phyloP scores from a whole-genome alignment of 2,888 invertebrate species.

The Thelaira solivaga region DNA sequence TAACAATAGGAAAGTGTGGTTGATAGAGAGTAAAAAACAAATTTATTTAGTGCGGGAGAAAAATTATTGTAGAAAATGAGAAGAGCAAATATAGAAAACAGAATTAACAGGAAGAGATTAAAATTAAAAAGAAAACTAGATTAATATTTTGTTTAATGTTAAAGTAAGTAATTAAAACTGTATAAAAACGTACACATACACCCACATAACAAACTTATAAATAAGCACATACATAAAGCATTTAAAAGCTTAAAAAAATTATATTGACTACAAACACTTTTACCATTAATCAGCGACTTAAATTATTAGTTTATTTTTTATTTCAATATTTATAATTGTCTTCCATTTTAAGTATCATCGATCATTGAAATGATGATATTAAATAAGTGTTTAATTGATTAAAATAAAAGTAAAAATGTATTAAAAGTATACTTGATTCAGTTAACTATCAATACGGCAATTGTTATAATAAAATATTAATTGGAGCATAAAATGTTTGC shows the following conservation, averaged over 20 bases:
- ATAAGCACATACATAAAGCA: neutral
- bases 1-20: neutral
- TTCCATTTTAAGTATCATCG: too few species aligned
- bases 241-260: neutral
- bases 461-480: too few species aligned
- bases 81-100: conserved; percentile 19
- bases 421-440: too few species aligned
- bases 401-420: too few species aligned
- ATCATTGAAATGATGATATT: too few species aligned
- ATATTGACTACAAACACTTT: neutral
- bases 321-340: too few species aligned
- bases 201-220: neutral
- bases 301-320: too few species aligned
- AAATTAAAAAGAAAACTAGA: neutral
- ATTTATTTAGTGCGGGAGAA: conserved; percentile 1
- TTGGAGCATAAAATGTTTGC: too few species aligned
- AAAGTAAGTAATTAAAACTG: neutral
- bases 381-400: too few species aligned
- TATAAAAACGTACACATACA: neutral
- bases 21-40: conserved; percentile 50
- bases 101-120: conserved; percentile 20
- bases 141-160: neutral
- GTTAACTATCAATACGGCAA: too few species aligned
- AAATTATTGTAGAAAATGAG: neutral
- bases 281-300: too few species aligned